These are phyloP conservation scores for Monomorium pharaonis DNA, from an alignment of 1,140 invertebrate genomes.

Conservation along the genomic window DNA sequence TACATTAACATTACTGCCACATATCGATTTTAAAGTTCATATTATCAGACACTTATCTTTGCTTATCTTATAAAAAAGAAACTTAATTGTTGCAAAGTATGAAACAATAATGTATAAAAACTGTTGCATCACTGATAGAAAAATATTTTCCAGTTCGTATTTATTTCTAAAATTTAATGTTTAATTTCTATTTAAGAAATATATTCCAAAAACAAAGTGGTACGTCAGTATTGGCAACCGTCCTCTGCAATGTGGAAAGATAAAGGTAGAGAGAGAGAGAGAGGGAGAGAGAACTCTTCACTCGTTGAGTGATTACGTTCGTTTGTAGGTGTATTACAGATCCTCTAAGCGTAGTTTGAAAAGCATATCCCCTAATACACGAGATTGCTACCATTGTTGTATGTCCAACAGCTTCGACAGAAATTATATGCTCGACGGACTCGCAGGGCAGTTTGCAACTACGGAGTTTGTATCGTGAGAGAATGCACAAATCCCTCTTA, in stretches of 20 bases:
- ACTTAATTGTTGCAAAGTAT: too few relatives aligned
- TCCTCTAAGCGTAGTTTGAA: background rate
- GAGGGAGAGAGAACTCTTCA: background rate
- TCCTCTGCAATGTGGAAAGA: background rate
- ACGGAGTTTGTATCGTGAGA: constrained; percentile 57
- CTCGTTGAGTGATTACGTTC: background rate
- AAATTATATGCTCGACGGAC: constrained; percentile 57
- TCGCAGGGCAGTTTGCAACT: constrained; percentile 58
- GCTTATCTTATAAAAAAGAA: too few relatives aligned
- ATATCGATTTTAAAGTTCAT: too few relatives aligned
- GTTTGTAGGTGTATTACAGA: constrained; percentile 6
- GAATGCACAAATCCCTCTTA: constrained; percentile 28
- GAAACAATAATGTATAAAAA: too few relatives aligned
- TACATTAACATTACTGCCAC: too few relatives aligned
- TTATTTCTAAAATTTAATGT: too few relatives aligned
- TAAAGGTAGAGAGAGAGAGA: background rate
- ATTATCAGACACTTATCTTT: too few relatives aligned
- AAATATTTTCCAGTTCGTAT: too few relatives aligned
- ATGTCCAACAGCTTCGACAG: constrained; percentile 13
- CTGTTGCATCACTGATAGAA: too few relatives aligned
- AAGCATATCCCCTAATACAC: constrained; percentile 9
- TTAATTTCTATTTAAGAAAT: too few relatives aligned
- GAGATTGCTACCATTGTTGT: background rate
- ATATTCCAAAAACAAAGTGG: too few relatives aligned
- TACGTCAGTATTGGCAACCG: too few relatives aligned